Evolutionary conservation across 2,888 invertebrate species (phyloP), one percentile per base, ranked within the genome.

Genomic region (Yponomeuta evonymella): DNA sequence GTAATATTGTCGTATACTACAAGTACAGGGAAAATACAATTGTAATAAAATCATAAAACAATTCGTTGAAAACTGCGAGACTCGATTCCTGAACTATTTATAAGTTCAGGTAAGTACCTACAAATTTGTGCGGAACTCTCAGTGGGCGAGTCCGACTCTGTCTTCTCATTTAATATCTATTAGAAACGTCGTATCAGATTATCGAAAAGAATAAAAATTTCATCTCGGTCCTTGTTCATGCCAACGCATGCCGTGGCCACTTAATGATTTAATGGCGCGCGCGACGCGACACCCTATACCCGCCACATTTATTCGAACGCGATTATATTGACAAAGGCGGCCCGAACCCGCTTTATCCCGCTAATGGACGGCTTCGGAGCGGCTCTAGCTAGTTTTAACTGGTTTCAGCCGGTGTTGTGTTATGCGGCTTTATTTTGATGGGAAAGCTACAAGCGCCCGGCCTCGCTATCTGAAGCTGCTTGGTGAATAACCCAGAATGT

Each of bases 241-340:
- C 51, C 51, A 15, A 58, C 5, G 51, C 51, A 58, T 58, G 51
- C 51, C 51, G 51, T 15, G 51, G 51, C 51, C 51, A 58, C 51
- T 9, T 58, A 58, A 58, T 58, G 51, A 58, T 58, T 58, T 58
- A 58, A 58, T 58, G 51, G 51, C 8, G 15, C 51, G 5, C 23
- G 23, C 23, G 23, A 23, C 23, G 23, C 23, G 23, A 51, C 51
- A 51, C 51, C 51, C 6, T 10, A 58, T 5, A 58, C 51, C 51
- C 51, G 51, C 6, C 51, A 58, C 51, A 58, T 58, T 58, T 58
- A 58, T 58, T 58, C 15, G 65, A 33, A 65, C 65, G 33, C 65
- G 65, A 65, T 65, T 65, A 65, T 65, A 65, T 65, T 65, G 65
- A 65, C 65, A 65, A 65, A 65, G 65, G 33, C 65, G 33, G 33